Conservation (phyloP, 53 echinoderm and acorn worm genomes). For the Crossaster papposus region DNA sequence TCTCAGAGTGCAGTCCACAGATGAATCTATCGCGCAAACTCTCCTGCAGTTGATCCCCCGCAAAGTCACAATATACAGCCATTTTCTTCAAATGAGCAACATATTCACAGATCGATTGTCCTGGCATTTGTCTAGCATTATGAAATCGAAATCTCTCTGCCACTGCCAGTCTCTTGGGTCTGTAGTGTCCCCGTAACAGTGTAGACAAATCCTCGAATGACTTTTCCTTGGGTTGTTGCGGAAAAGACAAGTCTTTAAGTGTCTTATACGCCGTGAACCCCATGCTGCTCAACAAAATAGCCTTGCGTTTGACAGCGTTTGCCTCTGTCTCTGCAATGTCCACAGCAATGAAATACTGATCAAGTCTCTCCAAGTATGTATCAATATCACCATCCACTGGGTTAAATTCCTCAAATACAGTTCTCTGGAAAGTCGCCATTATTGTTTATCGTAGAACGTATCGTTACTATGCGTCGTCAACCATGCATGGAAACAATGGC, state of each 20-base stretch:
- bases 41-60: constrained; percentile 10
- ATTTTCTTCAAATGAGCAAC: too few relatives aligned
- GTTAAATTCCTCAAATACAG: constrained; percentile 38
- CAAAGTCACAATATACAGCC: too few relatives aligned
- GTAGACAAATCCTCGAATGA: neutral
- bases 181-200: constrained; percentile 11
- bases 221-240: constrained; percentile 5
- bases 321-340: too few relatives aligned
- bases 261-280: constrained; percentile 18
- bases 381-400: constrained; percentile 36
- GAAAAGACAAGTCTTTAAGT: constrained; percentile 19
- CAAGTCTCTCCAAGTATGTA: constrained; percentile 5
- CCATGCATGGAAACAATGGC: too few relatives aligned
- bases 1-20: too few relatives aligned
- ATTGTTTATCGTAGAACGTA: neutral
- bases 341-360: constrained; percentile 34
- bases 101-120: neutral
- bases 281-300: too few relatives aligned
- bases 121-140: neutral
- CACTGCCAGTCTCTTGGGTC: constrained; percentile 5
- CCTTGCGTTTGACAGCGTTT: too few relatives aligned
- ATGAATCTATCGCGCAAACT: constrained; percentile 21
- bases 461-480: neutral
- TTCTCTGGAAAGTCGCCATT: constrained; percentile 36
- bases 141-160: too few relatives aligned